A percentile compares a stretch with the other conserved stretches of the same genome.
Evolutionary conservation across 2,797 vertebrate species (phyloP).

Genomic region (Alfaro cultratus): DNA sequence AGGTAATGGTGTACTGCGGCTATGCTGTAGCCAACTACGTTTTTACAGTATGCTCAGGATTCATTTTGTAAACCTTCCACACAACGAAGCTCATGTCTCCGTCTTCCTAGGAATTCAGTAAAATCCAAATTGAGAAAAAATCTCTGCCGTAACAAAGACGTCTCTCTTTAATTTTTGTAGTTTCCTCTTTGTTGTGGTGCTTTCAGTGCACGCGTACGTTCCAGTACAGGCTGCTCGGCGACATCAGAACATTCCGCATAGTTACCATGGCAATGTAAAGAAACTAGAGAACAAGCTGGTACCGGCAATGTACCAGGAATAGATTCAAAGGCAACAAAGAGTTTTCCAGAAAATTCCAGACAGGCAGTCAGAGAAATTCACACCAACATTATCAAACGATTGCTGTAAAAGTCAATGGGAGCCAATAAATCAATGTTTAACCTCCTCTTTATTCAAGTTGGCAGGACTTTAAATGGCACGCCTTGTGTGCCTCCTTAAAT

Average conservation of each 20-base stretch:
- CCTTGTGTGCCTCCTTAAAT: constrained; percentile 25
- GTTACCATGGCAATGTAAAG: background rate
- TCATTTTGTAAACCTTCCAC: background rate
- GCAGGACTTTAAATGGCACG: constrained; percentile 15
- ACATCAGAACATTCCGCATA: background rate
- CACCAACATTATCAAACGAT: background rate
- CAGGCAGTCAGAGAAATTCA: background rate
- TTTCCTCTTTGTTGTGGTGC: background rate
- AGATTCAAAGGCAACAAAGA: background rate
- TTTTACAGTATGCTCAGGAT: background rate
- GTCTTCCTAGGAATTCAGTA: background rate
- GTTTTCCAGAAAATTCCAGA: background rate
- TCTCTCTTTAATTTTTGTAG: background rate
- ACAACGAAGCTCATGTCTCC: background rate
- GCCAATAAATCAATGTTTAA: constrained; percentile 26
- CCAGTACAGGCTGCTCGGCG: background rate
- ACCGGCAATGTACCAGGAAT: no score
- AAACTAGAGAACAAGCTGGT: no score
- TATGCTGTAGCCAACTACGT: background rate
- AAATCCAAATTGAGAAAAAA: background rate
- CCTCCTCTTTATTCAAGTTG: constrained; percentile 15
- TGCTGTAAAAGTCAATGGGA: constrained; percentile 13
- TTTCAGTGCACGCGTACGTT: no score
- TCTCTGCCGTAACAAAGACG: background rate
- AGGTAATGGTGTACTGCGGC: no score